Percentiles rank a stretch among this genome's conserved stretches.
phyloP scores from a whole-genome alignment of 2,888 invertebrate species.

The Napeogenes inachia region DNA sequence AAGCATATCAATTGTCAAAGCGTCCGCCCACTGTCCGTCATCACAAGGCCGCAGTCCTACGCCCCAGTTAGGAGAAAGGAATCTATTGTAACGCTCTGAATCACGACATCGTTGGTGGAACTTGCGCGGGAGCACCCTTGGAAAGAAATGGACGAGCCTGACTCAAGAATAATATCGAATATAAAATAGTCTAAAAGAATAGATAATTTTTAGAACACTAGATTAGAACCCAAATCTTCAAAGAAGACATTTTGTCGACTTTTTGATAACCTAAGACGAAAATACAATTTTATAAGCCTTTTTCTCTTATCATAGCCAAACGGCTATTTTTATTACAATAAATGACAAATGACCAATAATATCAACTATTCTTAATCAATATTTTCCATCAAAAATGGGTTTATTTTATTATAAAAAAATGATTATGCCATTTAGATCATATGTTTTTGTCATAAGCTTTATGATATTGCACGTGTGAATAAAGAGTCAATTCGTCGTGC shows the following conservation, averaged over 20 bases:
- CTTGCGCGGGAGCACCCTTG: constrained; percentile 17
- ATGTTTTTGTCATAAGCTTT: too few relatives aligned
- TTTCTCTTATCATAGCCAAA: background rate
- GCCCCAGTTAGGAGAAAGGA: constrained; percentile 67
- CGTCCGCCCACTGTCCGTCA: constrained; percentile 35
- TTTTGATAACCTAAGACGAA: background rate
- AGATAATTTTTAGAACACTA: too few relatives aligned
- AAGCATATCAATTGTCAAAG: constrained; percentile 29
- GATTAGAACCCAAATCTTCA: too few relatives aligned
- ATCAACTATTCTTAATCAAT: too few relatives aligned
- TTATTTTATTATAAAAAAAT: too few relatives aligned
- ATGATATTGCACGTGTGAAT: background rate
- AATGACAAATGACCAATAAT: background rate
- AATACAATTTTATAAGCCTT: background rate
- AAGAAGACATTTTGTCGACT: too few relatives aligned
- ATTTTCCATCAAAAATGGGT: too few relatives aligned
- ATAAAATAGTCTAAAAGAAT: too few relatives aligned
- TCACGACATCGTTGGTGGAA: constrained; percentile 26
- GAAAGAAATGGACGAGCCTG: too few relatives aligned
- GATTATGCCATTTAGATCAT: too few relatives aligned
- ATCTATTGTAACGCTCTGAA: constrained; percentile 58
- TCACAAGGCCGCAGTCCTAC: constrained; percentile 64
- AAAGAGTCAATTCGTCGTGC: background rate
- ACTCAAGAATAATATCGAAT: too few relatives aligned
- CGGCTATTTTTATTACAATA: background rate